phyloP scores from a whole-genome alignment of 2,797 vertebrate species.

The Anomalospiza imberbis region DNA sequence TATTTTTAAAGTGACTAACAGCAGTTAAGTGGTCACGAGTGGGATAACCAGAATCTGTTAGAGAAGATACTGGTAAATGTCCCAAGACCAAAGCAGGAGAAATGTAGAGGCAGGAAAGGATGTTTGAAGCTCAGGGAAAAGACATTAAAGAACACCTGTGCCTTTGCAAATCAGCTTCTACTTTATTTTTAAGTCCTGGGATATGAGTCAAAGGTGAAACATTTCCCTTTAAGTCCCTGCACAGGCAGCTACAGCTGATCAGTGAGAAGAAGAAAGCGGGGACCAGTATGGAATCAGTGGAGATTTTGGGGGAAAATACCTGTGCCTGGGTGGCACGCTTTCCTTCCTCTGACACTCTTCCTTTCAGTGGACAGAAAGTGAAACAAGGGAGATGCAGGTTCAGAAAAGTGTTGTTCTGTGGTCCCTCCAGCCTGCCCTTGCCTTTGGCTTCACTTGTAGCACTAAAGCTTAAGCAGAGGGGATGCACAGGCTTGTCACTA shows the following conservation, averaged over 20 bases:
- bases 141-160: neutral
- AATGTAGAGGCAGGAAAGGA: neutral
- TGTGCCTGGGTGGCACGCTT: fast-evolving
- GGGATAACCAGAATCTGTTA: neutral
- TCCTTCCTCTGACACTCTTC: neutral
- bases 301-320: fast-evolving
- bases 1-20: neutral
- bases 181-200: neutral
- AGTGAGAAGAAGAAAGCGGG: neutral
- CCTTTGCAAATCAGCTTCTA: neutral
- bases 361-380: neutral
- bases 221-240: neutral
- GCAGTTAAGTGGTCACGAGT: neutral
- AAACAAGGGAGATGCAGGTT: neutral
- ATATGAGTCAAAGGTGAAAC: neutral
- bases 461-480: neutral
- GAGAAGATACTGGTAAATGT: neutral
- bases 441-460: neutral
- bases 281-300: neutral
- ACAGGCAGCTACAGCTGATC: neutral
- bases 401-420: neutral
- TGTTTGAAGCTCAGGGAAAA: neutral
- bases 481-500: neutral
- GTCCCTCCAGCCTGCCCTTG: neutral
- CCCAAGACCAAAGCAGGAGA: neutral